Evolutionary conservation across 2,113 vertebrate species (phyloP), one percentile per base, ranked within the genome.

Genomic region (Australoheros scitulus): DNA sequence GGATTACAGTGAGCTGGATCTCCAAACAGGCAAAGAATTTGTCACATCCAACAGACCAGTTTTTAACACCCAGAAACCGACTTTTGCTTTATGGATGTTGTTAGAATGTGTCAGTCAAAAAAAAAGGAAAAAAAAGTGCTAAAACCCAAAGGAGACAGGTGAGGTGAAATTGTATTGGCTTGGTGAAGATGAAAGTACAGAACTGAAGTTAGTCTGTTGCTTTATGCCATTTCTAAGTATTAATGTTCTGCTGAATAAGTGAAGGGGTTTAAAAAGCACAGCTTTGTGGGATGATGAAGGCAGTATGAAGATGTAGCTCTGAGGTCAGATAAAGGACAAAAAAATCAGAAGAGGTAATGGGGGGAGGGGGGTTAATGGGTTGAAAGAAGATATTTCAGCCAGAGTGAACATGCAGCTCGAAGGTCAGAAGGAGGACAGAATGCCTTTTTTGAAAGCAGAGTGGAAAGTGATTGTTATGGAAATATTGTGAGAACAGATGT

Each of bases 151-250:
- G 61, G 74, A 77, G 70, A 79, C 56, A 55, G 47, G 77, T 61
- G 64, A 86, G 26, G 78, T 79, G 65, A 63, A 77, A 81, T 85
- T 85, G 7, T 75, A 81, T 79, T 55, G 26, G 80, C 52, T 60
- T 36, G 58, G 64, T 72, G 55, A 84, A 34, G 20, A 29, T 41
- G 63, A 80, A 68, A 58, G 15, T 7, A 58, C 4, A 29, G 13
- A 72, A 74, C 64, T 24, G 38, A 47, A 17, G 43, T 11, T 64
- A 77, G 61, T 76, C 1, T 24, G 79, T 72, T 50, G 41, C 2
- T 57, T 11, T 29, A 3, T 75, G 47, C 74, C 6, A 81, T 87
- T 65, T 77, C n/a, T 47, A 26, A 36, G 29, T 78, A 36, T 76
- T 43, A 82, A 57, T 47, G 5, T 64, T 80, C 57, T 70, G 34